Base-by-base conservation (phyloP, 2,888 invertebrate species). In the Synergus umbraculus region DNA sequence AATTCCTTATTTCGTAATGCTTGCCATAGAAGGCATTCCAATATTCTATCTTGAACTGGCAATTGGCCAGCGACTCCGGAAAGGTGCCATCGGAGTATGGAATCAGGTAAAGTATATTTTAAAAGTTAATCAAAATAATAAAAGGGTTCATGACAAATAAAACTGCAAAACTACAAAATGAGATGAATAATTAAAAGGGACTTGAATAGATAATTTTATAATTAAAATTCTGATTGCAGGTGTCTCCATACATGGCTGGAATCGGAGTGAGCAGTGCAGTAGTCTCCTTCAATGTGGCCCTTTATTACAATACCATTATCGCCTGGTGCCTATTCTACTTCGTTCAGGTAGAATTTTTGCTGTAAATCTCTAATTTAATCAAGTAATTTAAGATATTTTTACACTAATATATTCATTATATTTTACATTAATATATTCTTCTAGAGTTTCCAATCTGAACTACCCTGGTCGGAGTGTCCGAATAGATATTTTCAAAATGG, bases 301-400 rank as follows among this genome's bases (percentile, higher is more conserved):
- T 99, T 84, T 99, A 99, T 93, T 99, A 99, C 93, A 99, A 99
- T 93, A 98, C 98, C 81, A 98, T 99, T 88, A 98, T 99, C 86
- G 98, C 98, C 82, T 99, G 99, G 99, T 98, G 98, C 92, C 94
- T 98, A 90, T 98, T 98, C 92, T 98, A 98, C 93, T 96, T 98
- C 90, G 96, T 97, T 85, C 97, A 97, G 92, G 94, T 93, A 87
- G 90, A 87, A 60, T 22, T 15, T 9, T 64, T 7, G 8, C 8
- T 10, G 8, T 22, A 22, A 9, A 8, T 8, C 13, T 15, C 10
- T 37, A 65, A 8, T 15, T 29, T 22, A 4, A 2, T 54, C 3
- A n/a, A 54, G 8, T 54, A n/a, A 8, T n/a, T 0, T 8, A 5
- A 54, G n/a, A 54, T 54, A 54, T n/a, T n/a, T 22, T 9, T 60